Percentiles rank a stretch among this genome's conserved stretches.
Evolutionary conservation across 2,888 invertebrate species (phyloP).

Genomic region (Oxycera nigricornis): DNA sequence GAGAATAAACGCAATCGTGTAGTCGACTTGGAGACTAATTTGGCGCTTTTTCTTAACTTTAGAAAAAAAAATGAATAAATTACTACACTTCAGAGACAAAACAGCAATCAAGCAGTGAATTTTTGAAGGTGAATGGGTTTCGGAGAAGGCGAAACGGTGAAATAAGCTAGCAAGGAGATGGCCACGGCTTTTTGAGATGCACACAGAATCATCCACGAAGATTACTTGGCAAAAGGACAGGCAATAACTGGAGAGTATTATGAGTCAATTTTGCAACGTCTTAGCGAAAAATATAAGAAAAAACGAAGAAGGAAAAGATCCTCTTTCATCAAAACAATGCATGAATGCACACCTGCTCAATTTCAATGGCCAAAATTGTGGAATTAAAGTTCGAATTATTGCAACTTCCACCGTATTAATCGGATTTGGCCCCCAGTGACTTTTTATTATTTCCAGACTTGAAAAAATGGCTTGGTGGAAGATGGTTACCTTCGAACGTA

Average conservation of each 20-base stretch:
- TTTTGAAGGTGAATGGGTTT: background rate
- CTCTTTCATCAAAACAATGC: too few species aligned
- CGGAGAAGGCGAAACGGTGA: background rate
- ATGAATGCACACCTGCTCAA: too few species aligned
- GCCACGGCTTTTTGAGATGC: background rate
- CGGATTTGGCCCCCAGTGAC: too few species aligned
- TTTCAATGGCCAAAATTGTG: too few species aligned
- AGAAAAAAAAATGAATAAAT: background rate
- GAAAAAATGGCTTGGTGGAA: too few species aligned
- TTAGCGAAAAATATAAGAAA: too few species aligned
- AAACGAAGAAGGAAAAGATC: too few species aligned
- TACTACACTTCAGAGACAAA: background rate
- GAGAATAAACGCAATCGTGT: slow-evolving; percentile 4
- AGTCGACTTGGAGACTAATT: background rate
- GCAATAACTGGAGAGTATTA: background rate
- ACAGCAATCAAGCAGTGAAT: background rate
- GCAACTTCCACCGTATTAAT: too few species aligned
- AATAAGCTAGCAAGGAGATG: background rate
- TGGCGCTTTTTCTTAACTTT: background rate
- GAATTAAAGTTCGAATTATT: too few species aligned
- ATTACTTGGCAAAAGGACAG: background rate
- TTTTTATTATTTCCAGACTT: too few species aligned
- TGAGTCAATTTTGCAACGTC: too few species aligned
- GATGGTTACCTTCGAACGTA: too few species aligned
- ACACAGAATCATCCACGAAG: background rate